Evolutionary conservation across 2,113 vertebrate species (phyloP).

Genomic region (Cygnus buccinator): DNA sequence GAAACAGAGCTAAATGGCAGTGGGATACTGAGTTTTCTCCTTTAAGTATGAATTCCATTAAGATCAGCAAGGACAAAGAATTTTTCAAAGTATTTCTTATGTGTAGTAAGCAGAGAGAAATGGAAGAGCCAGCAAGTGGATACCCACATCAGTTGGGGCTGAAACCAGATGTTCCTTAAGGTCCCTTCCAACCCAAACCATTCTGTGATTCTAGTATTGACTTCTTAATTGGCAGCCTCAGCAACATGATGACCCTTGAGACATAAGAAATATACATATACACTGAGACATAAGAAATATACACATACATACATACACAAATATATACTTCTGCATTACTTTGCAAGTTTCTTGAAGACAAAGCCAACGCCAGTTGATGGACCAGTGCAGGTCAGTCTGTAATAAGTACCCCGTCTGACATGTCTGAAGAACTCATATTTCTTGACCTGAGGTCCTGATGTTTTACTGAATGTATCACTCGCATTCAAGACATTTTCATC

Average conservation of each 20-base stretch:
- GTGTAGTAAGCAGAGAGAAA: background rate
- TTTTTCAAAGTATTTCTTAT: background rate
- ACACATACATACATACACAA: accelerated
- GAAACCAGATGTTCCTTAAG: background rate
- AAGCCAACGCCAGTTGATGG: background rate
- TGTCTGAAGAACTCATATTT: background rate
- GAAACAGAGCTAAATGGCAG: background rate
- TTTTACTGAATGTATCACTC: background rate
- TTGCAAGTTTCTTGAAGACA: background rate
- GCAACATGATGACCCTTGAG: background rate
- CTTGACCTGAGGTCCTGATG: background rate
- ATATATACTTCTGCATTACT: background rate
- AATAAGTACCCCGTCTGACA: background rate
- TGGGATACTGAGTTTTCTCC: background rate
- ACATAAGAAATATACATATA: no score
- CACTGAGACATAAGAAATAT: background rate
- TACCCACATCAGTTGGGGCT: background rate
- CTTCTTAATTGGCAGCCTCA: background rate
- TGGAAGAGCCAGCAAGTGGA: background rate
- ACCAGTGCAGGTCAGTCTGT: background rate
- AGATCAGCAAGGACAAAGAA: background rate
- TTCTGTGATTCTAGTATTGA: background rate
- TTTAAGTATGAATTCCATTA: background rate
- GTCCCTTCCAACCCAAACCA: background rate
- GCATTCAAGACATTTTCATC: background rate